Evolutionary conservation across 2,797 vertebrate species (phyloP).

Genomic region (Distichodus sexfasciatus): DNA sequence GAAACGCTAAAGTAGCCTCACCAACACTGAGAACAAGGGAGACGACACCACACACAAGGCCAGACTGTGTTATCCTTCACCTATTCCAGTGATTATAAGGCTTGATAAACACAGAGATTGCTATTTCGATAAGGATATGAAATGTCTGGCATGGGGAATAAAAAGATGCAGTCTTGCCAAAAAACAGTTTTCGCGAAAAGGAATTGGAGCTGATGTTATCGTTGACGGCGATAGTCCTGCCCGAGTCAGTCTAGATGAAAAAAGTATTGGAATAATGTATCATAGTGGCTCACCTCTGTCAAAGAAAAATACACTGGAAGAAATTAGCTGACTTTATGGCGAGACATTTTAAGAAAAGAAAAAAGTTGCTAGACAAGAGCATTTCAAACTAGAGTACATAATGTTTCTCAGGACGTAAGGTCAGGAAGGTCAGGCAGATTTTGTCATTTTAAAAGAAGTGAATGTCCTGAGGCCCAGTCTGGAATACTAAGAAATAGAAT

Average conservation of each 20-base stretch:
- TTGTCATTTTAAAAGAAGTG: too few relatives aligned
- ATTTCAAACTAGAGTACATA: too few relatives aligned
- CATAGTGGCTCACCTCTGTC: conserved; percentile 50
- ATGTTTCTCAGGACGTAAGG: too few relatives aligned
- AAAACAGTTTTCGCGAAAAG: conserved; percentile 13
- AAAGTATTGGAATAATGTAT: conserved; percentile 55
- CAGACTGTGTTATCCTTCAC: background rate
- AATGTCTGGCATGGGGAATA: conserved; percentile 4
- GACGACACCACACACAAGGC: background rate
- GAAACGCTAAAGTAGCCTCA: too few relatives aligned
- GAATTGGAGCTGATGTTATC: conserved; percentile 25
- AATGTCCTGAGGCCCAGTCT: too few relatives aligned
- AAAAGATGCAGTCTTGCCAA: conserved; percentile 12
- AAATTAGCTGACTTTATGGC: conserved; percentile 37
- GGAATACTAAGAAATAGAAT: too few relatives aligned
- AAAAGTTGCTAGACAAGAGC: too few relatives aligned
- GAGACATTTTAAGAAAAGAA: too few relatives aligned
- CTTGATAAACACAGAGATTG: conserved; percentile 18
- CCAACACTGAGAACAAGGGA: background rate
- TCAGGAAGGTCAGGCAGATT: too few relatives aligned
- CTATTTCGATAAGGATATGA: conserved; percentile 34
- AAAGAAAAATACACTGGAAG: conserved; percentile 37
- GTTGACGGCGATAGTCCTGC: conserved; percentile 26
- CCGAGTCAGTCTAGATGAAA: conserved; percentile 34
- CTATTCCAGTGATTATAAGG: background rate